Evolutionary conservation across 2,797 vertebrate genomes (phyloP), one percentile per base, ranked within the genome.

Genomic region (Leucoraja ocellata): DNA sequence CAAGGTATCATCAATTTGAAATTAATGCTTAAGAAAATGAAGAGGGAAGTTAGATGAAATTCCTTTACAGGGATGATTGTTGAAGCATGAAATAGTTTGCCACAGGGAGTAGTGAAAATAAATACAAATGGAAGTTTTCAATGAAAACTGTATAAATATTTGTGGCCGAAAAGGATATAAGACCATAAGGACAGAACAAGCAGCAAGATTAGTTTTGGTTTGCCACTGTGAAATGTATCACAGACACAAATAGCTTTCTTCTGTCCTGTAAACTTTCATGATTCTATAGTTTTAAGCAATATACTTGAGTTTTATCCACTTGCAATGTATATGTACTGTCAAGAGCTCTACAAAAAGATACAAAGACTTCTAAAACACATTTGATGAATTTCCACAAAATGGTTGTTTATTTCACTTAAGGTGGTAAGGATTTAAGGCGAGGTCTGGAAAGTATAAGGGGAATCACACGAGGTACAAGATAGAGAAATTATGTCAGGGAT

Each of bases 1-100:
- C 46, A 61, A 61, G 81, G 54, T 61, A 4, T 61, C 78, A 80
- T 46, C 23, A 23, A 81, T 81, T 46, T 81, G 46, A 81, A 81
- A 81, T 81, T 54, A 81, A 54, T 21, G 23, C 16, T 73, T 25
- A 84, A n/a, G 81, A 84, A 84, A 84, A 84, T 84, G 9, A 84
- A 84, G 54, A 83, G 18, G 1, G 28, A 68, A 6, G 7, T 32
- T 9, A 68, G 61, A 32, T 9, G 1, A 36, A 65, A 88, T 88
- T 16, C n/a, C 25, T 86, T 63, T n/a, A 86, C 28, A 16, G 5
- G 25, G 81, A 84, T 3, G 61, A 10, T 32, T 28, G 58, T 14
- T 61, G 25, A 86, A 61, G 10, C 28, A 61, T n/a, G 3, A n/a
- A 86, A 61, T 88, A 13, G 28, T 65, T 32, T 32, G 84, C 58